These are phyloP conservation scores for Nemotelus pantherinus DNA, from an alignment of 2,888 invertebrate genomes.

Conservation along the genomic window DNA sequence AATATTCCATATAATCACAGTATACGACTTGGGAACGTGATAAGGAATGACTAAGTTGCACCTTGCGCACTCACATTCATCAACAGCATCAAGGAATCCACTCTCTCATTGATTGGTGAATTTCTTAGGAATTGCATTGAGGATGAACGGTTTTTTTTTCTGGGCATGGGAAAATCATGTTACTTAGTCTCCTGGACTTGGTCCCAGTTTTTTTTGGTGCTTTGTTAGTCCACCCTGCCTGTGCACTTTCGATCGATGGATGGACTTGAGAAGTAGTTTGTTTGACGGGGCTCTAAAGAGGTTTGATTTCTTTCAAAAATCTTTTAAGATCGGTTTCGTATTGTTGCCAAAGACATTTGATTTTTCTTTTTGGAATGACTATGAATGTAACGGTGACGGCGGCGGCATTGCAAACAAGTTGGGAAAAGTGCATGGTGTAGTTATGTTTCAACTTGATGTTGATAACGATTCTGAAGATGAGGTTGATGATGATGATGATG, in stretches of 20 bases:
- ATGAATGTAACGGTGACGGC: background rate
- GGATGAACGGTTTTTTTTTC: background rate
- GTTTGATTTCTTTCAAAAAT: constrained; percentile 47
- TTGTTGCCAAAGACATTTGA: constrained; percentile 9
- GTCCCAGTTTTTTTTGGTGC: background rate
- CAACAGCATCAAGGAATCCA: background rate
- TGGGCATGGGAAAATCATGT: constrained; percentile 31
- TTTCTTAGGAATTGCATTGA: constrained; percentile 45
- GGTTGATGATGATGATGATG: constrained; percentile 16
- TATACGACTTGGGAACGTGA: too few relatives aligned
- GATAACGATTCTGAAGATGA: background rate
- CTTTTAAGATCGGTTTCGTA: constrained; percentile 17
- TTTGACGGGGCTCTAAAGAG: constrained; percentile 49
- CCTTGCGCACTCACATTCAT: constrained; percentile 33
- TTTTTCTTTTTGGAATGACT: background rate
- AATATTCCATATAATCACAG: too few relatives aligned
- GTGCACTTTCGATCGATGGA: background rate
- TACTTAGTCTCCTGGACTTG: background rate
- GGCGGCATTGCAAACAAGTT: background rate
- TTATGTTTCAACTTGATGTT: background rate
- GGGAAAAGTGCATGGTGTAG: background rate
- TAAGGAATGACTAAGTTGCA: background rate
- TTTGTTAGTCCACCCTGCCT: background rate
- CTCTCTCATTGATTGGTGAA: constrained; percentile 19
- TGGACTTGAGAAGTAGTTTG: constrained; percentile 31